Base-by-base conservation (phyloP, 2,888 invertebrate genomes). In the Mayetiola destructor region DNA sequence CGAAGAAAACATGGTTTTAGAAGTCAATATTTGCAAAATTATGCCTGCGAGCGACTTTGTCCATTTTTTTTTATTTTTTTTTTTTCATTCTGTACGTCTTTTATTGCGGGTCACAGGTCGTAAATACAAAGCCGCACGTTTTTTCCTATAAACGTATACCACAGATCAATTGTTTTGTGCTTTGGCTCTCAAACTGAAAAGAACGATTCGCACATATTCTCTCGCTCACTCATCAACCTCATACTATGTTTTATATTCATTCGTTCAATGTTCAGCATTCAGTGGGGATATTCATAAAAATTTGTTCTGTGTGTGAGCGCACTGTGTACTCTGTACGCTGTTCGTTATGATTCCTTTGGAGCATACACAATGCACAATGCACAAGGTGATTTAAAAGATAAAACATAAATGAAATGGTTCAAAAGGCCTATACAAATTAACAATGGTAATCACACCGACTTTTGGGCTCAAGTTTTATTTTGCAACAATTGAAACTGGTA, bases 71-170 rank as follows among this genome's bases (percentile, higher is more conserved):
- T 59, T 57, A 59, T 56, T 40, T 37, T 59, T 59, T 60, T 59
- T 60, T 59, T 42, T 58, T 58, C 55, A 57, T 21, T 55, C 16
- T 20, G 27, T 48, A 8, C 6, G 27, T 48, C 37, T 59, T 58
- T 40, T 56, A 54, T 57, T 58, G 10, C 35, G 57, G 62, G 62
- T 60, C 62, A 60, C 52, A 61, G 62, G 62, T 62, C 60, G 60
- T 56, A 60, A 60, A 61, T 60, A 61, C 54, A 39, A 39, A 21
- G 20, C 60, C 58, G 60, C 59, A 58, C 60, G 60, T 60, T 56
- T 57, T 35, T 58, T 55, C 56, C 55, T 29, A 20, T n/a, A 21
- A 29, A 29, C 37, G 3, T 37, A 4, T 37, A 37, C n/a, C 4
- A 12, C 14, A 12, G n/a, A 37, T 4, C 9, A 37, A 37, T 6